Base-by-base conservation (phyloP, 2,888 invertebrate genomes). In the Panorpa germanica region DNA sequence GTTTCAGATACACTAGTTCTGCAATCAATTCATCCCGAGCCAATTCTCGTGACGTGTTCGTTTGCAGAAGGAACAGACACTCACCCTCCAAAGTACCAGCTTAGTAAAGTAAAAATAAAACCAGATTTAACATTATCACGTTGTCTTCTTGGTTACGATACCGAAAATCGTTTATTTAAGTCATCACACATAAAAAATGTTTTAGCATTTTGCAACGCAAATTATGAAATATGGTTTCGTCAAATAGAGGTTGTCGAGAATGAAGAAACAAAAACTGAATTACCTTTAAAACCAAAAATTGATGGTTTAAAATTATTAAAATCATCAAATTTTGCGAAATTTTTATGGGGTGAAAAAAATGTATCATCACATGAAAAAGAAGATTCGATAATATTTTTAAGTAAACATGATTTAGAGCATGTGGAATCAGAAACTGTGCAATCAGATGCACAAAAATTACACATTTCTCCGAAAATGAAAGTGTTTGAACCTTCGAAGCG, bases 301-400 rank as follows among this genome's bases (percentile, higher is more conserved):
- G 65, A 65, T 34, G 65, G 64, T 21, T 52, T 65, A 31, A 59
- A 64, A 33, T 63, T 58, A 35, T 53, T 65, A 38, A 64, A 65
- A 42, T 52, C 54, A 0, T 25, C 53, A 22, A 46, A 52, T 36
- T 43, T 54, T 14, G 50, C 53, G 8, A 52, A 49, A 35, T 34
- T 54, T 19, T 34, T 54, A 37, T 39, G 52, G 6, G 49, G 53
- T 13, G 54, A 54, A 36, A 55, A 55, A 32, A 52, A 51, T 20
- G 45, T 46, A 16, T 50, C 53, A 33, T 54, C 53, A 0, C 53
- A 67, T 35, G 69, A 68, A 41, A 68, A 65, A 24, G 69, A 69
- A 45, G 68, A 68, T 26, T 69, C 69, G 1, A 69, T 69, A n/a
- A 69, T 69, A 52, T 69, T 69, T 48, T 53, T 69, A 39, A 69